These are phyloP conservation scores for Acanthoscelides obtectus DNA, from an alignment of 2,888 invertebrate genomes.

Conservation along the genomic window DNA sequence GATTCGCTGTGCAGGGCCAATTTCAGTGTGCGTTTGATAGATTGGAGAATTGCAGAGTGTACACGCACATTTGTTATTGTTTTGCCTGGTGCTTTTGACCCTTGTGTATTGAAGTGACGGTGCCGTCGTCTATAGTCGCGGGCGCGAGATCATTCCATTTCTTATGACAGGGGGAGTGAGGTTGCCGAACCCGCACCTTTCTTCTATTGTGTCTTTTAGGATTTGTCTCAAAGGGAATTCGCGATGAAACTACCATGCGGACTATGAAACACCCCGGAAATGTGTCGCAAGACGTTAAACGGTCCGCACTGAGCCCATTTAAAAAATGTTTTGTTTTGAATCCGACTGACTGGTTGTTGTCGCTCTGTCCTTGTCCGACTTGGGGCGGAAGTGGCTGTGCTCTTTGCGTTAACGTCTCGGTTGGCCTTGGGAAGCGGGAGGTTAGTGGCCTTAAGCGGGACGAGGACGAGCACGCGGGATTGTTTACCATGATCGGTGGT, in stretches of 20 bases:
- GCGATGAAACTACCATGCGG: conserved; percentile 21
- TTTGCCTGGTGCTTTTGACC: conserved; percentile 64
- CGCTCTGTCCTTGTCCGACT: conserved; percentile 40
- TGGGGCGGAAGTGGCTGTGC: conserved; percentile 42
- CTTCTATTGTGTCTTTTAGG: conserved; percentile 15
- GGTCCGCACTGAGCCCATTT: conserved; percentile 9
- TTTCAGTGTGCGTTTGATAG: conserved; percentile 9
- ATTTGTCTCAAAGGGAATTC: conserved; percentile 10
- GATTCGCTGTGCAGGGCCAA: conserved; percentile 9
- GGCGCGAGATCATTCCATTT: conserved; percentile 50
- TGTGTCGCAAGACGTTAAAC: conserved; percentile 10
- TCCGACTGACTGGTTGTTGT: conserved; percentile 38
- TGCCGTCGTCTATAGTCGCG: conserved; percentile 39
- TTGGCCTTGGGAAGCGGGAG: conserved; percentile 45
- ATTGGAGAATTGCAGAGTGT: conserved; percentile 39
- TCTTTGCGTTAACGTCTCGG: conserved; percentile 40
- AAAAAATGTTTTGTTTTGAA: conserved; percentile 26
- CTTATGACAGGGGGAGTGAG: conserved; percentile 40
- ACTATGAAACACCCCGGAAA: conserved; percentile 15
- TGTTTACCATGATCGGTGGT: conserved; percentile 47
- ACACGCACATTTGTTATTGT: conserved; percentile 69
- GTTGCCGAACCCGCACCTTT: conserved; percentile 16
- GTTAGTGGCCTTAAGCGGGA: conserved; percentile 44
- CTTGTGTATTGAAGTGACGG: conserved; percentile 32
- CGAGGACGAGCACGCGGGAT: conserved; percentile 41